Base-by-base conservation (phyloP, 2,888 invertebrate genomes). In the Pachycephus smyrnensis region DNA sequence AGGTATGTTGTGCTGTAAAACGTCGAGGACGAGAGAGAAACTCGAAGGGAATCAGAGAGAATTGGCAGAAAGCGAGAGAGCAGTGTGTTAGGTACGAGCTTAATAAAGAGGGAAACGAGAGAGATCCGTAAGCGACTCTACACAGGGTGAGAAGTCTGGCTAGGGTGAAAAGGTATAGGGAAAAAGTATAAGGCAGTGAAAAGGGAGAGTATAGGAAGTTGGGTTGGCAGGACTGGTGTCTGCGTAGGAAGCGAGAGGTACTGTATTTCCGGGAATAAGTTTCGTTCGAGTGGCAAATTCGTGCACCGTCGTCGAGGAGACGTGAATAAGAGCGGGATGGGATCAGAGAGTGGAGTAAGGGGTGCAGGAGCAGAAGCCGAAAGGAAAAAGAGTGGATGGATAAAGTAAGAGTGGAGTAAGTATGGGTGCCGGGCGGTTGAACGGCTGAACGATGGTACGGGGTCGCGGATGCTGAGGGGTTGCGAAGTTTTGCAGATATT, bases 401-500 rank as follows among this genome's bases (percentile, higher is more conserved):
- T 55, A 55, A 23, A 15, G 71, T 71, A 31, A 33, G 23, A 71
- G 71, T 15, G 71, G 12, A 33, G 31, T 31, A 71, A 71, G 32
- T 33, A 33, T 33, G 71, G 31, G 71, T 71, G 71, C 23, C 9
- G 71, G 71, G 71, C 71, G 32, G 32, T 71, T 71, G 32, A 33
- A 71, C 71, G 71, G 23, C 4, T 11, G 31, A 71, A 71, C 71
- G 32, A 71, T 31, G 31, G 71, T 31, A 71, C 31, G 32, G 71
- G 71, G 71, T 71, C 31, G n/a, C 12, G 33, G 74, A 80, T 78
- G 82, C 83, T 82, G 80, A 68, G 80, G 77, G 77, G 80, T 75
- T 77, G 77, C 81, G 77, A 89, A 89, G 84, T 90, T 89, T 87
- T 83, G 86, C 87, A 90, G 89, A 90, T 89, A 90, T 90, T 89